Evolutionary conservation across 2,113 vertebrate genomes (phyloP).

Genomic region (Stegostoma tigrinum): DNA sequence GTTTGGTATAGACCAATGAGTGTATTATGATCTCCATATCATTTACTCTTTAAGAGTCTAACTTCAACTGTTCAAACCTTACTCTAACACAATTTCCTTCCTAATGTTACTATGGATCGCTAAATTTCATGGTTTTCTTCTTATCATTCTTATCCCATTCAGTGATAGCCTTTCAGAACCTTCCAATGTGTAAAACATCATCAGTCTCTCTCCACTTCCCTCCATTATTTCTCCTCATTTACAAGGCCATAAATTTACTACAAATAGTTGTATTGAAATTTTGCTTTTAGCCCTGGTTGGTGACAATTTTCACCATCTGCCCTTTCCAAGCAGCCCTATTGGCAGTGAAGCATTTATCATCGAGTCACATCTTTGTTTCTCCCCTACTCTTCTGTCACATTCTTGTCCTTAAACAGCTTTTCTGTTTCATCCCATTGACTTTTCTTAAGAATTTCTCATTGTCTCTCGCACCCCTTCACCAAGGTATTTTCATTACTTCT

Average conservation of each 20-base stretch:
- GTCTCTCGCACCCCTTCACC: not conserved
- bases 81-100: not conserved
- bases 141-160: not conserved
- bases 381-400: not conserved
- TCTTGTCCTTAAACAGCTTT: not conserved
- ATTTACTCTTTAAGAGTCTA: not conserved
- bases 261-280: not conserved
- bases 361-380: not conserved
- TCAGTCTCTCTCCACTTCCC: not conserved
- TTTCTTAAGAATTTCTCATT: not conserved
- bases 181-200: not conserved
- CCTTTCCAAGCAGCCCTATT: not conserved
- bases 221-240: not conserved
- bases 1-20: not conserved
- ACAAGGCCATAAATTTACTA: not conserved
- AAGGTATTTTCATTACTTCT: not conserved
- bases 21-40: not conserved
- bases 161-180: not conserved
- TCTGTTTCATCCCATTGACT: not conserved
- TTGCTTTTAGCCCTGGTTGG: not conserved
- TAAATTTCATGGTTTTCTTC: not conserved
- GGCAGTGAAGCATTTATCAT: not conserved
- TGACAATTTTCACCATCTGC: not conserved
- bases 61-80: not conserved
- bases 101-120: not conserved